These are phyloP conservation scores for Dreissena rostriformis DNA, from an alignment of 1,140 invertebrate genomes.

Conservation along the genomic window DNA sequence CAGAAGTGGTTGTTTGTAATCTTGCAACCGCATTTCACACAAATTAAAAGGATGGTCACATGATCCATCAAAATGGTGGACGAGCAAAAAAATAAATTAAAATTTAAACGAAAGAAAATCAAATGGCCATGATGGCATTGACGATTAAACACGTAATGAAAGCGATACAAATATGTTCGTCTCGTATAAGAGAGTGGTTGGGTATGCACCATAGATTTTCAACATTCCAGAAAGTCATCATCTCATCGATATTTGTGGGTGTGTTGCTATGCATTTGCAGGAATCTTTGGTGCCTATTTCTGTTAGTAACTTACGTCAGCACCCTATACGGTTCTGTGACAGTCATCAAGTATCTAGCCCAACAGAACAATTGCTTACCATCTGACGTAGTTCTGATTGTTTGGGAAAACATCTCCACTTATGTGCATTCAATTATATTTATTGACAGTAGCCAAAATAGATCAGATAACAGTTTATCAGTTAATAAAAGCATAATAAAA, in stretches of 20 bases:
- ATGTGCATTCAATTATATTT: background rate
- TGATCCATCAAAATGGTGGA: constrained; percentile 53
- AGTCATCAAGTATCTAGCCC: constrained; percentile 5
- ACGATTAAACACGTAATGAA: background rate
- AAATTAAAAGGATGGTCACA: constrained; percentile 30
- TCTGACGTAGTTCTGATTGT: constrained; percentile 14
- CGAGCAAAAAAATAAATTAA: constrained; percentile 29
- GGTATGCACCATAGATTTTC: constrained; percentile 35
- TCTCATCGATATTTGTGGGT: constrained; percentile 33
- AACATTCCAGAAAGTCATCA: constrained; percentile 37
- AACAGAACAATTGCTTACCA: background rate
- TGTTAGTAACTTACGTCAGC: constrained; percentile 1
- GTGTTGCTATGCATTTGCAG: constrained; percentile 23
- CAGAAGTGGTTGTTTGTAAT: no score
- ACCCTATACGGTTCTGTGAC: constrained; percentile 12
- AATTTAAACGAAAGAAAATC: background rate
- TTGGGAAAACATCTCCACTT: constrained; percentile 6
- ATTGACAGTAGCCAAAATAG: background rate
- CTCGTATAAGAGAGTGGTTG: constrained; percentile 21
- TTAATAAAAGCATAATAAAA: background rate
- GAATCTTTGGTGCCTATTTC: constrained; percentile 10
- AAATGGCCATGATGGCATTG: background rate
- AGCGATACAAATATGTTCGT: background rate
- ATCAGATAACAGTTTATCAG: background rate
- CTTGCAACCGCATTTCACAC: no score